These are phyloP conservation scores for Phalera bucephala DNA, from an alignment of 2,888 invertebrate genomes.

Conservation along the genomic window DNA sequence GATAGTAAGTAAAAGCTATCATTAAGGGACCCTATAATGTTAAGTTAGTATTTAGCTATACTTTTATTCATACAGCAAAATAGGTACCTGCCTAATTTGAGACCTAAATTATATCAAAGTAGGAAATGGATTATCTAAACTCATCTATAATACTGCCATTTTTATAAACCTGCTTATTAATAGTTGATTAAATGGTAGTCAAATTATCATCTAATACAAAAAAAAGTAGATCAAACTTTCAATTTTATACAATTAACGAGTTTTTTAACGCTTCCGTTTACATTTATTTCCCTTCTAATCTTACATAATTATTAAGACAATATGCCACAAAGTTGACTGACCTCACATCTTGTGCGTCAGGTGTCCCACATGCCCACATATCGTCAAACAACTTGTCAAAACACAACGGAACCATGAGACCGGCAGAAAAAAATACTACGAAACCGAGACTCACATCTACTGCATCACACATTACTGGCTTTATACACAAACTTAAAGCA, in stretches of 20 bases:
- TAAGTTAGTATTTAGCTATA: no score
- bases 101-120: no score
- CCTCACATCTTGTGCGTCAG: conserved; percentile 40
- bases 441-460: conserved; percentile 14
- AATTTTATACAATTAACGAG: not conserved
- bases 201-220: no score
- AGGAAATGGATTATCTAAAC: no score
- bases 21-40: no score
- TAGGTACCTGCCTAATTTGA: no score
- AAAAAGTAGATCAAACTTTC: no score
- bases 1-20: no score
- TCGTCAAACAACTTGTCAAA: conserved; percentile 66
- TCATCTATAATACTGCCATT: no score
- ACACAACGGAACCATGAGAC: conserved; percentile 58
- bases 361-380: conserved; percentile 55
- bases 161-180: no score
- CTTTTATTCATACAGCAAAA: no score
- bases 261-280: not conserved
- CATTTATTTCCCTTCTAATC: conserved; percentile 11
- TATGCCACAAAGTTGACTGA: conserved; percentile 47
- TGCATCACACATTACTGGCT: conserved; percentile 28
- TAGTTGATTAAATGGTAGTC: no score
- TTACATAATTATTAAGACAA: conserved; percentile 34
- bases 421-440: conserved; percentile 33
- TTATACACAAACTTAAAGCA: conserved; percentile 14